Evolutionary conservation across 2,113 vertebrate genomes (phyloP), one percentile per base, ranked within the genome.

Genomic region (Anser cygnoides): DNA sequence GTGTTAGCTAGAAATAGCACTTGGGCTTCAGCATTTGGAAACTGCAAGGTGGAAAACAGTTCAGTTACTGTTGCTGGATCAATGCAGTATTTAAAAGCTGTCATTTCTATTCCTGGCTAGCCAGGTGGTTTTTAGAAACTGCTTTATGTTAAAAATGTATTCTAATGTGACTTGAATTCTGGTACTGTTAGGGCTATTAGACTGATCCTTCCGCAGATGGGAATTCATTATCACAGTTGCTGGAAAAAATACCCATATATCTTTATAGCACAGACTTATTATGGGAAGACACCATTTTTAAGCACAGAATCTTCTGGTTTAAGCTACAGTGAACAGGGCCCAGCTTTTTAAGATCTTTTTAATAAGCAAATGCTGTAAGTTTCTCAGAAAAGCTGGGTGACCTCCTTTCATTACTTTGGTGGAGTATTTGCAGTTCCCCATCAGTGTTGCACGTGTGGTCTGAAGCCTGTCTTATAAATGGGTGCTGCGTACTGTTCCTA

Each of bases 1-100:
- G 61, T 59, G 33, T 79, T 91, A 91, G 92, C 75, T 93, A 96
- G 92, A 94, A 96, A 93, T 92, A 96, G 90, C 58, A 58, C 71
- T 84, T 83, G 67, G 25, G 25, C n/a, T 72, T 72, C 82, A 67
- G 37, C 59, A 33, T 62, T 91, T 86, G 83, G 87, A 80, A 92
- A 21, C 73, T 59, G 66, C 37, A 44, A 90, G 77, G 77, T 82
- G 80, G 80, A 93, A 90, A 94, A 59, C 87, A 95, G 84, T 76
- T 94, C 63, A 44, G 89, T 92, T 79, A 44, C 49, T 92, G 89
- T 37, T 44, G 77, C 87, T 93, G 87, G 81, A 94, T 94, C 81
- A 58, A 55, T 75, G 80, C 44, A 66, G 81, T 43, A 16, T 90
- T 91, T 91, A 57, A 91, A 89, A 76, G 73, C 89, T 92, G 71